Base-by-base conservation (phyloP, 1,140 invertebrate genomes). In the Sycobia sp. region DNA sequence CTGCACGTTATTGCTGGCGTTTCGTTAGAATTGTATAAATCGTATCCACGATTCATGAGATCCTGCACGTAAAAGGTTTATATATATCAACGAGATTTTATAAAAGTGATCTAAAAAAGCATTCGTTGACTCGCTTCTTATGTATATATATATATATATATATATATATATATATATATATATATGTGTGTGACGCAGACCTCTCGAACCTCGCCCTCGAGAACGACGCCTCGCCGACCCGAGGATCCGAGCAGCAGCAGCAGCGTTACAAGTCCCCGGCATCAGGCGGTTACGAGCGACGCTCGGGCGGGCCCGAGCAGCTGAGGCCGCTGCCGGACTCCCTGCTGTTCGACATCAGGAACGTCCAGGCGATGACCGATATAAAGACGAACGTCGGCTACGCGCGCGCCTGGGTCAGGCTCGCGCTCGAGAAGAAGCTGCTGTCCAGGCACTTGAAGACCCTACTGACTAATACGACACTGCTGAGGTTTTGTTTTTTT, bases 371-470 rank as follows among this genome's bases (percentile, higher is more conserved):
- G 14, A 97, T 97, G 92, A 90, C 91, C 1, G 95, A 97, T 75
- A 97, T 99, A 7, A 98, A 97, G 84, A 99, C 96, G 0, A 95
- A 98, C 68, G 96, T 99, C 61, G 98, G 98, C 2, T 97, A 96
- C 76, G 95, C 96, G 0, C 86, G 97, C 72, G 97, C 97, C 0
- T 99, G 95, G 90, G 94, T 99, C 3, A 86, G 97, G 58, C 82
- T 99, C 3, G 92, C 96, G 0, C 79, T 99, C n/a, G 98, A 99
- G 77, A 97, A 99, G 79, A 99, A 99, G 83, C 82, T 98, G 36
- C 80, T 99, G 1, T 97, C 96, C 1, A 89, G 91, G 70, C 96
- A 99, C 82, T 84, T 99, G 38, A 90, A 94, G 67, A 91, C 91
- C 22, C 79, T 99, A 11, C 80, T 99, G 3, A 88, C 90, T 1